Base-by-base conservation (phyloP, 2,113 vertebrate species). In the Cisticola juncidis region DNA sequence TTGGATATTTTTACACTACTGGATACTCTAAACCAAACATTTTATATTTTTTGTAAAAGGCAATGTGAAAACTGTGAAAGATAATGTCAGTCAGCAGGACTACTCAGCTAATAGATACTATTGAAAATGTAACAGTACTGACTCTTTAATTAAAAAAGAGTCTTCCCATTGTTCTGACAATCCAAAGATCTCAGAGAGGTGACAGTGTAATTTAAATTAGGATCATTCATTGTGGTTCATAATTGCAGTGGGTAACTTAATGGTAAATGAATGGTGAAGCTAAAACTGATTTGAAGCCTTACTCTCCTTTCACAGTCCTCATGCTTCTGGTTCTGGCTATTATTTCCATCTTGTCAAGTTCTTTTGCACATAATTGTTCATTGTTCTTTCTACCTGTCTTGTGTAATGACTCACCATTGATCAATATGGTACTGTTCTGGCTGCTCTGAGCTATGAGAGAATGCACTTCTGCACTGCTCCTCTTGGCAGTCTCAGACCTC, bases 1-100 rank as follows among this genome's bases (percentile, higher is more conserved):
- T 65, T 35, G 24, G 19, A 22, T 22, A 44, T 25, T 40, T 73
- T 11, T 33, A 74, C 19, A 20, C 9, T 51, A 20, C 48, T 42
- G 13, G 21, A 60, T n/a, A 70, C 5, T 7, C 8, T 69, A 78
- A 73, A 70, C 5, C 1, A 0, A 5, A 7, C 13, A 50, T 33
- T 51, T 76, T 24, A 11, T 36, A 18, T 3, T 13, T 57, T 38
- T 62, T 68, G 28, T 54, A 42, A 79, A 88, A 74, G 25, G 6
- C 3, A 56, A 17, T 38, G 10, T 70, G 66, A 51, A 74, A 91
- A 74, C 9, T 33, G 8, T 40, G 33, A 56, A 89, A 83, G 11
- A 31, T 25, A 72, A 53, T 22, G 17, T 21, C 60, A 69, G 17
- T 66, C n/a, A 44, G 21, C 18, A 66, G 22, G 14, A 57, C 11